Conservation (phyloP, 2,888 invertebrate species). For the Psylliodes chrysocephalus region DNA sequence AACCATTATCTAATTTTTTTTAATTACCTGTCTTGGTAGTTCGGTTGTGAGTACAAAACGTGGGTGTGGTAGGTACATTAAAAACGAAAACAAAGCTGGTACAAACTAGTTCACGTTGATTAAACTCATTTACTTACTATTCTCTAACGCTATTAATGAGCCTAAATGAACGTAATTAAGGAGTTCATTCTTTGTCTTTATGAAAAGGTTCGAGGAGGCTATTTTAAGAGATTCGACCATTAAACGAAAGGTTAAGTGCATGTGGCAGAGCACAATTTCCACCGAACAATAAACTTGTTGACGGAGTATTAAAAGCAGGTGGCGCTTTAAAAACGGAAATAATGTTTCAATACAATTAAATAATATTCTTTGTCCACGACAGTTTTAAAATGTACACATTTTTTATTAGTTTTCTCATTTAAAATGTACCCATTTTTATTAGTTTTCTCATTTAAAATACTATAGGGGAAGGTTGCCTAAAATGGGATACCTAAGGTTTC, state of each 20-base stretch:
- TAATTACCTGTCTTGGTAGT: slow-evolving; percentile 8
- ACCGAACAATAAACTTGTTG: slow-evolving; percentile 1
- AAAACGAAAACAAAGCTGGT: slow-evolving; percentile 33
- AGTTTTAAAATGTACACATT: no score
- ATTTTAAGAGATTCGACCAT: slow-evolving; percentile 30
- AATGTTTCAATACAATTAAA: no score
- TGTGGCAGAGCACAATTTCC: neutral
- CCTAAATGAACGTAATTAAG: slow-evolving; percentile 33
- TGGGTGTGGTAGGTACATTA: slow-evolving; percentile 17
- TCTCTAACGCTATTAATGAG: slow-evolving; percentile 30
- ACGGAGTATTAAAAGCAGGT: neutral
- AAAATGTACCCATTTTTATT: no score
- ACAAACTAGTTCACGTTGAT: slow-evolving; percentile 34
- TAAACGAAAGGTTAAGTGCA: slow-evolving; percentile 32
- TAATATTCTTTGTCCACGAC: no score
- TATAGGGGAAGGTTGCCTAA: no score
- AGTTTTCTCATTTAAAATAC: no score
- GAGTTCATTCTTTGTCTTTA: slow-evolving; percentile 30
- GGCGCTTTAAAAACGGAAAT: no score
- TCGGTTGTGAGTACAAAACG: slow-evolving; percentile 14
- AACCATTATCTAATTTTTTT: neutral
- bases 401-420: no score
- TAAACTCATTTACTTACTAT: slow-evolving; percentile 25
- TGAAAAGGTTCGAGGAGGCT: slow-evolving; percentile 12
- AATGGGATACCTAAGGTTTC: no score